These are phyloP conservation scores for Synchiropus splendidus DNA, from an alignment of 2,113 vertebrate species.

Conservation along the genomic window DNA sequence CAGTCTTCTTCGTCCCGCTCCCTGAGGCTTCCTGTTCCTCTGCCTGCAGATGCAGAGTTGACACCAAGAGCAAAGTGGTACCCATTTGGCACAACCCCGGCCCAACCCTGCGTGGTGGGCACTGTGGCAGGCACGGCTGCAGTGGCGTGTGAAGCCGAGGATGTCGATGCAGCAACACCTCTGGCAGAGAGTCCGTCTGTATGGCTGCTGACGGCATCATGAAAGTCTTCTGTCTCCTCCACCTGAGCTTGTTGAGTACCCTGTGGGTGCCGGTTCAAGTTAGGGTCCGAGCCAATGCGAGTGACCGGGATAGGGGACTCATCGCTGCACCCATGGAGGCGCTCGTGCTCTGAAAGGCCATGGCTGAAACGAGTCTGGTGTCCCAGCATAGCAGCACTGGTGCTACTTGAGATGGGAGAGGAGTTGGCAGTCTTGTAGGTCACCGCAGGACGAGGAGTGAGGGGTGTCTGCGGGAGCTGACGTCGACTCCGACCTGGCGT, in stretches of 20 bases:
- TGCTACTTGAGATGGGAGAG: slow-evolving; percentile 74
- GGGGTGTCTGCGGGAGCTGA: slow-evolving; percentile 92
- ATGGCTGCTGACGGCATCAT: slow-evolving; percentile 83
- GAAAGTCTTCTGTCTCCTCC: slow-evolving; percentile 81
- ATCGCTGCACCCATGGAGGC: slow-evolving; percentile 60
- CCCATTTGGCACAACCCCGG: slow-evolving; percentile 80
- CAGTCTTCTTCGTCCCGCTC: slow-evolving; percentile 85
- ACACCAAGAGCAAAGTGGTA: slow-evolving; percentile 89
- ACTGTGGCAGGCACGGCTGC: slow-evolving; percentile 46
- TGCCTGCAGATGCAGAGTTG: slow-evolving; percentile 58
- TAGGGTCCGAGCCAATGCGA: slow-evolving; percentile 82
- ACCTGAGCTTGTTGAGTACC: slow-evolving; percentile 42
- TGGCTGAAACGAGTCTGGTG: slow-evolving; percentile 79
- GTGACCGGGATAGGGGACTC: slow-evolving; percentile 66
- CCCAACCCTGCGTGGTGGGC: slow-evolving; percentile 66
- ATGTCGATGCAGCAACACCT: slow-evolving; percentile 57
- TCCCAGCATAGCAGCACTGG: slow-evolving; percentile 53
- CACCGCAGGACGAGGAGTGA: slow-evolving; percentile 89
- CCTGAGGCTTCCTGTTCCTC: slow-evolving; percentile 77
- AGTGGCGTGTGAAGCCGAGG: slow-evolving; percentile 64
- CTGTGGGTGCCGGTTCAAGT: slow-evolving; percentile 67
- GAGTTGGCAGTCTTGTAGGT: slow-evolving; percentile 90
- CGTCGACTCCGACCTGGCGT: slow-evolving; percentile 81
- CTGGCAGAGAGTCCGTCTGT: slow-evolving; percentile 72
- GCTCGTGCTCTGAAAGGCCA: slow-evolving; percentile 83